A percentile compares a stretch with the other conserved stretches of the same genome.
These are phyloP conservation scores for Smithornis capensis DNA, from an alignment of 2,113 vertebrate genomes.

Conservation along the genomic window DNA sequence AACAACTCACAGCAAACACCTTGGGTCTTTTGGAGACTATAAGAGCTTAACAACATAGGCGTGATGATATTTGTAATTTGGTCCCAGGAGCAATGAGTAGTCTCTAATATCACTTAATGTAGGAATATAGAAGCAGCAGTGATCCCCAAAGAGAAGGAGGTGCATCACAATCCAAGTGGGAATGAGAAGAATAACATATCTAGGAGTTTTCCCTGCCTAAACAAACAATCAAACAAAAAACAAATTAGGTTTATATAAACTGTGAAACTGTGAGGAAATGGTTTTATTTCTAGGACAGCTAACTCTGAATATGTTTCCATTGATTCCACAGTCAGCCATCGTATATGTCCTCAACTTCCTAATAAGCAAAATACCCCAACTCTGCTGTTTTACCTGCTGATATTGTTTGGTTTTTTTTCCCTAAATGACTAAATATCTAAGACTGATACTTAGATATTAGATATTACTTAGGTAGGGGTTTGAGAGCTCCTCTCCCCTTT, in stretches of 20 bases:
- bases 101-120: neutral
- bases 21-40: neutral
- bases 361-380: neutral
- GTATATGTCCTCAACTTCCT: neutral
- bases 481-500: rapidly evolving
- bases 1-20: neutral
- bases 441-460: too few relatives aligned
- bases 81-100: neutral
- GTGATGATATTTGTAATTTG: neutral
- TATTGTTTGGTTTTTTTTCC: neutral
- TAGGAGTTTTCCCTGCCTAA: neutral
- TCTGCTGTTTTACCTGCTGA: neutral
- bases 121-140: neutral
- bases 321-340: neutral
- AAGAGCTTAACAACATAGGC: neutral
- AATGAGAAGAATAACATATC: neutral
- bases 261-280: neutral
- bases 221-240: neutral
- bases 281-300: neutral
- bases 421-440: neutral
- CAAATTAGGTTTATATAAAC: neutral
- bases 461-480: too few relatives aligned
- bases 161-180: neutral
- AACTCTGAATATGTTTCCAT: neutral
- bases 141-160: neutral